Base-by-base conservation (phyloP, 2,888 invertebrate genomes). In the Hedychridium roseum region DNA sequence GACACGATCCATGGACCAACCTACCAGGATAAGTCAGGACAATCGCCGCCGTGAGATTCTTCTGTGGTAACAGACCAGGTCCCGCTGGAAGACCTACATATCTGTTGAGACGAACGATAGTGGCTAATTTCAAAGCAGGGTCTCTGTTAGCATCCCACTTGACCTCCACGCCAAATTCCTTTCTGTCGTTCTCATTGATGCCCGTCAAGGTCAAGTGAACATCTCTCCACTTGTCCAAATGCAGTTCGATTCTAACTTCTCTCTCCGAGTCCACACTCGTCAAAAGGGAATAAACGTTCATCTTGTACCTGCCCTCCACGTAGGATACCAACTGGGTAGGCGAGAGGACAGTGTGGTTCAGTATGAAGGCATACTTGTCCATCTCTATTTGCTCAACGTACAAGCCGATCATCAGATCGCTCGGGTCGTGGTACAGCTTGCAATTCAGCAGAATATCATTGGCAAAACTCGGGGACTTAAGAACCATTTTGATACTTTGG, bases 71-170 rank as follows among this genome's bases (percentile, higher is more conserved):
- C 1, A 32, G 20, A n/a, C 31, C 27, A 7, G 61, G 45, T 5
- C 11, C 12, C 3, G 38, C 0, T 2, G 28, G 35, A 1, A 37
- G 34, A 2, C 31, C 15, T 4, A 37, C 6, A 11, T 54, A 43
- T 65, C 82, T 86, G 54, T 85, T 84, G 38, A 88, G 82, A 51
- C 87, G 86, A 0, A 87, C 79, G 43, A 85, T 84, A 0, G 85
- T 78, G 57, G 84, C 82, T 51, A 90, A 81, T 73, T 88, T 88
- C 73, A 90, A 86, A 35, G 87, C 85, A 0, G 92, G 92, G 80
- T 92, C 90, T 4, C 92, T 82, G 76, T 92, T 92, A 0, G 91
- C 91, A 70, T 93, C 92, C 92, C 92, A 93, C 74, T 91, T 90
- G 12, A 93, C 74, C 44, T 90, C 88, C 1, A 90, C 80, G 2